A percentile compares a stretch with the other conserved stretches of the same genome.
Conservation (phyloP, 2,888 invertebrate species). For the Synanthedon andrenaeformis region DNA sequence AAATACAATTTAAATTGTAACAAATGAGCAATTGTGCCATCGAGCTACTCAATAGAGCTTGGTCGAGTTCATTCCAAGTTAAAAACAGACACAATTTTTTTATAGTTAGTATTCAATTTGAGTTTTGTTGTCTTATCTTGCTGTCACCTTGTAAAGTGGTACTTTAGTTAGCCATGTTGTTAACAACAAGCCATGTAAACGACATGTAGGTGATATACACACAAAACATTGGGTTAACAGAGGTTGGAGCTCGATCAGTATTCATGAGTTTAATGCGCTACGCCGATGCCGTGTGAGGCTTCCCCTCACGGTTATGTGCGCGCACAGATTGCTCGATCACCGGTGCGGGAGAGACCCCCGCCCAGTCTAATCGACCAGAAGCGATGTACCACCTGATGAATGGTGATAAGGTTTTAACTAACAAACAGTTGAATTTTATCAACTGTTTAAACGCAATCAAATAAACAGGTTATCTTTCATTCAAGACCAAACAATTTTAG, state of each 20-base stretch:
- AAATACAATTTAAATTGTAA: no score
- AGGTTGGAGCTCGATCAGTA: conserved; percentile 33
- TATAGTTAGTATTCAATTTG: no score
- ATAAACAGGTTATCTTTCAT: not conserved
- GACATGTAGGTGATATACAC: not conserved
- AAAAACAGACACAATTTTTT: no score
- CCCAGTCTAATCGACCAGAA: conserved; percentile 54
- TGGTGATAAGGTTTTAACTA: conserved; percentile 30
- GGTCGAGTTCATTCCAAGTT: no score
- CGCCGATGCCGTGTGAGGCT: conserved; percentile 8
- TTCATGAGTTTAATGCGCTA: conserved; percentile 59
- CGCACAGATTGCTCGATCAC: conserved; percentile 31
- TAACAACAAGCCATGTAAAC: not conserved
- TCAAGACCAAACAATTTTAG: not conserved
- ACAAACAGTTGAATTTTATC: no score
- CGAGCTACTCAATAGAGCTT: no score
- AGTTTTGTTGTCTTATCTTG: no score
- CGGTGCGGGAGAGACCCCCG: conserved; percentile 14
- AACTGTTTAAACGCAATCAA: not conserved
- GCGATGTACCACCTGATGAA: conserved; percentile 48
- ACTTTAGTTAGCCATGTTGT: no score
- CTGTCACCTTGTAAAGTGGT: no score
- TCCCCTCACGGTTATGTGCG: conserved; percentile 24
- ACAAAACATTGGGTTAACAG: not conserved
- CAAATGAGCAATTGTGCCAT: no score